Evolutionary conservation across 2,888 invertebrate species (phyloP).

Genomic region (Catocala fraxini): DNA sequence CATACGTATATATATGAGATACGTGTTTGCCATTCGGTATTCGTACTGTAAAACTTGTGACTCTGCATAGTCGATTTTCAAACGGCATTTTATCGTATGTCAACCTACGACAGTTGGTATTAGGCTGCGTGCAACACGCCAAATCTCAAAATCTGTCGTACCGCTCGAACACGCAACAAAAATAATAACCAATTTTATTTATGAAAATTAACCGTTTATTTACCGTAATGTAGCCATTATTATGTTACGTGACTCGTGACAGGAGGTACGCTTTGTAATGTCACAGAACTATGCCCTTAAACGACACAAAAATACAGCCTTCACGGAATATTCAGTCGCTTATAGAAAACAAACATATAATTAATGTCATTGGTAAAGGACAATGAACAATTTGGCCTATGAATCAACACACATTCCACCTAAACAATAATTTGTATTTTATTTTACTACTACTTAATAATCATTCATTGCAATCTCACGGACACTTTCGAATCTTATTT

Average conservation of each 20-base stretch:
- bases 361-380: too few species aligned
- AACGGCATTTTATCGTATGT: constrained; percentile 53
- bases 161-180: constrained; percentile 65
- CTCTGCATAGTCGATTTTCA: constrained; percentile 52
- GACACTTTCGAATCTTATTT: too few species aligned
- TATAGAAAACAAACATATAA: too few species aligned
- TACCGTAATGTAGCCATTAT: constrained; percentile 36
- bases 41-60: constrained; percentile 44
- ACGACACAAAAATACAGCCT: too few species aligned
- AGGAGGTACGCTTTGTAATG: constrained; percentile 5
- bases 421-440: too few species aligned
- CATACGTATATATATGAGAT: constrained; percentile 19
- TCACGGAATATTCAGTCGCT: too few species aligned
- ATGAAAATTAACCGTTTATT: constrained; percentile 47
- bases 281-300: constrained; percentile 1
- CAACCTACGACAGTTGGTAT: constrained; percentile 55
- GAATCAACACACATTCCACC: too few species aligned
- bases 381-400: too few species aligned
- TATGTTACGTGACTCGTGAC: constrained; percentile 35
- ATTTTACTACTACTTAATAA: too few species aligned
- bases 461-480: too few species aligned
- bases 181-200: constrained; percentile 61
- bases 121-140: constrained; percentile 79
- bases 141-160: constrained; percentile 64
- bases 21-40: constrained; percentile 30